Evolutionary conservation across 2,113 vertebrate species (phyloP).

Genomic region (Chunga burmeisteri): DNA sequence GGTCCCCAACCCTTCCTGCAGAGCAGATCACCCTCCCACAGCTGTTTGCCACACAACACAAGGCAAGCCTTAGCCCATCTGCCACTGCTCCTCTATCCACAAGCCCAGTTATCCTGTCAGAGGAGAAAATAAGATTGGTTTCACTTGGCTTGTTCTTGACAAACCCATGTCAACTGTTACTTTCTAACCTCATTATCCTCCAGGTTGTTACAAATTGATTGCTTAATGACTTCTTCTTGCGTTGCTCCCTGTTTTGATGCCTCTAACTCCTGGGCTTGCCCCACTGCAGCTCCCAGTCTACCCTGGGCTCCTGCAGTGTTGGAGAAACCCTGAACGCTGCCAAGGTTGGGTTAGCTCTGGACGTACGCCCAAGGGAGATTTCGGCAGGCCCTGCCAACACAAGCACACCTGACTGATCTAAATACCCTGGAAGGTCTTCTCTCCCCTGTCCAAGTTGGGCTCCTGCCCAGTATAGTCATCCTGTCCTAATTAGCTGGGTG

Average conservation of each 20-base stretch:
- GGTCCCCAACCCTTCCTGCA: background rate
- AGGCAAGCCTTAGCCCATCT: background rate
- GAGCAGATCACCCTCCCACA: background rate
- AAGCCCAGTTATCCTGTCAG: background rate
- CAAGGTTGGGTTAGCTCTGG: background rate
- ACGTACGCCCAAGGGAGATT: background rate
- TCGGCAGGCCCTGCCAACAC: background rate
- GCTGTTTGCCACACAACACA: background rate
- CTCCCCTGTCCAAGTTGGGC: background rate
- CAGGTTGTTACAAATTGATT: background rate
- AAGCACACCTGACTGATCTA: background rate
- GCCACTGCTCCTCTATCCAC: background rate
- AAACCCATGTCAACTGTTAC: background rate
- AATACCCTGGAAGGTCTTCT: background rate
- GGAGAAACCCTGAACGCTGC: background rate
- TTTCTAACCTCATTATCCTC: background rate
- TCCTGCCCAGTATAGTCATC: background rate
- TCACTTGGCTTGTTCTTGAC: background rate
- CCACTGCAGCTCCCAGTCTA: background rate
- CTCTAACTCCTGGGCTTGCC: background rate
- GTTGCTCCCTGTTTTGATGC: background rate
- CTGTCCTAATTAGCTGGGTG: background rate
- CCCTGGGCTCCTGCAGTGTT: background rate
- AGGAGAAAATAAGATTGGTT: background rate
- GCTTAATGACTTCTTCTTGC: background rate